Evolutionary conservation across 2,113 vertebrate genomes (phyloP).

Genomic region (Neogale vison): DNA sequence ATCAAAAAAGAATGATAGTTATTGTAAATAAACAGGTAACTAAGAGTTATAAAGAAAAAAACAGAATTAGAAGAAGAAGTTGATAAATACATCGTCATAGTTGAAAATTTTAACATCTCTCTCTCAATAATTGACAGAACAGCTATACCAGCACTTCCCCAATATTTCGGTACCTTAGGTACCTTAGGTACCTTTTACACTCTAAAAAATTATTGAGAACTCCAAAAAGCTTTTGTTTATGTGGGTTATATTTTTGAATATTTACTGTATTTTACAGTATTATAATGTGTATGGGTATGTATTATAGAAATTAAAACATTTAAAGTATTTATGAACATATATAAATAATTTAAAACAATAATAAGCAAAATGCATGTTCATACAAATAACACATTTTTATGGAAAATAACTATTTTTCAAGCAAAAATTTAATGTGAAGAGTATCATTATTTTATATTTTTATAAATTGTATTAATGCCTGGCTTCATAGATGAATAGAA

Average conservation of each 20-base stretch:
- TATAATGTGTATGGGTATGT: background rate
- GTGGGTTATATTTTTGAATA: background rate
- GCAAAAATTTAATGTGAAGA: background rate
- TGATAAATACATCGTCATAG: background rate
- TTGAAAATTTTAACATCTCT: background rate
- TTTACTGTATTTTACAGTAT: background rate
- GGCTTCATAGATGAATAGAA: background rate
- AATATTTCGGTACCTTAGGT: background rate
- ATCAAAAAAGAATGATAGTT: background rate
- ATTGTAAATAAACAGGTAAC: background rate
- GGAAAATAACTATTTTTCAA: background rate
- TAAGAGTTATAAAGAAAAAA: background rate
- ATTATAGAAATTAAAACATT: background rate
- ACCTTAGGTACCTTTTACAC: background rate
- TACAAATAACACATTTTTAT: background rate
- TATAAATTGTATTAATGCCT: background rate
- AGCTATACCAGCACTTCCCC: background rate
- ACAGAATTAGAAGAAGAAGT: background rate
- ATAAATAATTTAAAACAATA: background rate
- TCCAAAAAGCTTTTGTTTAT: background rate
- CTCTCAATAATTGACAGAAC: background rate
- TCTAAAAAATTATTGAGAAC: background rate
- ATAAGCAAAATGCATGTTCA: background rate
- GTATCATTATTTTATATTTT: background rate
- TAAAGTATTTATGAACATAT: background rate